Conservation (phyloP, 37 sponge, comb jelly and placozoan genomes). For the Aplysina aerophoba region DNA sequence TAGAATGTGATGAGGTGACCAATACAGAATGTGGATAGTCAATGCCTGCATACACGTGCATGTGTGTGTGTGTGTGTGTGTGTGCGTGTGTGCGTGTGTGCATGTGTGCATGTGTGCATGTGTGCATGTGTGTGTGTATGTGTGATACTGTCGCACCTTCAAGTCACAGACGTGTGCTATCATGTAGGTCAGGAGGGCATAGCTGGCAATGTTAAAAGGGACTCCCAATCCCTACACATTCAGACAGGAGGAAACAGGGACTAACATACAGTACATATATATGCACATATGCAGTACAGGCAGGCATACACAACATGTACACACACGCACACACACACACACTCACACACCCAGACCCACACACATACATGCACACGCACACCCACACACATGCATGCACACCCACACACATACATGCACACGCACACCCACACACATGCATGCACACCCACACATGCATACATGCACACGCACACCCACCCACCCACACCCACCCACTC, state of each 20-base stretch:
- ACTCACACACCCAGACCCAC: background rate
- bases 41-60: background rate
- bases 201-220: conserved; percentile 99
- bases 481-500: conserved; percentile 17
- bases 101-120: background rate
- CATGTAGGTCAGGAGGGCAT: conserved; percentile 96
- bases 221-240: conserved; percentile 90
- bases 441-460: background rate
- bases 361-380: no score
- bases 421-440: conserved; percentile 20
- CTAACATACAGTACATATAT: background rate
- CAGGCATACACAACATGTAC: background rate
- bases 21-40: no score
- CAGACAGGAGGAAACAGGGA: background rate
- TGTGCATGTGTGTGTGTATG: background rate
- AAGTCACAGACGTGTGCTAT: conserved; percentile 92
- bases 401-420: no score
- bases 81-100: background rate
- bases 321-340: conserved; percentile 3
- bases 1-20: no score
- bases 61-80: conserved; percentile 37
- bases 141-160: conserved; percentile 50
- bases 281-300: background rate
- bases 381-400: background rate
- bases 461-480: conserved; percentile 22